phyloP scores from a whole-genome alignment of 2,113 vertebrate species.

The Oreotrochilus melanogaster region DNA sequence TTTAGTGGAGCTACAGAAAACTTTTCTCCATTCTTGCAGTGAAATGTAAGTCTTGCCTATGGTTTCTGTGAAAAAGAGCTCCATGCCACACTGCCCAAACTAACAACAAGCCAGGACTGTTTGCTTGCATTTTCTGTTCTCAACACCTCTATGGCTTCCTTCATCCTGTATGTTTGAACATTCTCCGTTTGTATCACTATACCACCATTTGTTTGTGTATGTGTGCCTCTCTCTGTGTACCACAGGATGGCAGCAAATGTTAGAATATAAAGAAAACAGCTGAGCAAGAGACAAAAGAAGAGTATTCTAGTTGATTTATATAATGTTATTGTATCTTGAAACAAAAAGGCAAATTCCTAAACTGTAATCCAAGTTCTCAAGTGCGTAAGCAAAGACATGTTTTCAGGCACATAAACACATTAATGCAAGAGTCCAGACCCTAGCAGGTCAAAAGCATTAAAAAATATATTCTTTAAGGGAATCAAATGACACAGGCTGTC shows the following conservation, averaged over 20 bases:
- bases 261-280: constrained; percentile 38
- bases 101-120: background rate
- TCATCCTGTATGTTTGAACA: background rate
- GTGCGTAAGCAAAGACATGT: background rate
- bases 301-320: background rate
- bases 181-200: background rate
- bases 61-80: background rate
- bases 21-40: background rate
- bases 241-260: constrained; percentile 74
- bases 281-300: background rate
- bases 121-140: background rate
- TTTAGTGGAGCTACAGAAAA: background rate
- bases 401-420: background rate
- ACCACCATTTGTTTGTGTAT: background rate
- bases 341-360: background rate
- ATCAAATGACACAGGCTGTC: background rate
- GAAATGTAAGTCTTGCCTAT: background rate
- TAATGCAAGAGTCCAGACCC: background rate
- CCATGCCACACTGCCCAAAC: background rate
- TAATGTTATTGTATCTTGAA: background rate
- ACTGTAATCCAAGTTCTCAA: background rate
- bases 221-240: background rate
- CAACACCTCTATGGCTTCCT: background rate
- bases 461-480: background rate
- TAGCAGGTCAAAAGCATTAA: background rate